A percentile compares a stretch with the other conserved stretches of the same genome.
Conservation (phyloP, 1,140 invertebrate genomes). For the Oncopeltus fasciatus region DNA sequence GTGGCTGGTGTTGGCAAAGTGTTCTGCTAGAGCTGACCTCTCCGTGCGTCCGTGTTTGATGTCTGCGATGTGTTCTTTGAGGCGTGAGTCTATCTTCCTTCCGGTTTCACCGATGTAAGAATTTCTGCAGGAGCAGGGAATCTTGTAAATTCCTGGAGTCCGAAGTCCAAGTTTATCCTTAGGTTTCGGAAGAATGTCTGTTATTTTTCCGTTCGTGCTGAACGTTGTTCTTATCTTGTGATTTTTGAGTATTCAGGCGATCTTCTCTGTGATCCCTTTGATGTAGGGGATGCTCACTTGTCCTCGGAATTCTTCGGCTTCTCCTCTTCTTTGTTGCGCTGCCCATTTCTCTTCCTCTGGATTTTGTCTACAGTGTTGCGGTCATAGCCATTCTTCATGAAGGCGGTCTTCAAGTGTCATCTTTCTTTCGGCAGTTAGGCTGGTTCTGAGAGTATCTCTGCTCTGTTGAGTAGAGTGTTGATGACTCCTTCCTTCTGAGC, state of each 20-base stretch:
- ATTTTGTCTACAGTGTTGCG: not conserved
- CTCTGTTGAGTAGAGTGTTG: not conserved
- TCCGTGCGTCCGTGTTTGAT: not conserved
- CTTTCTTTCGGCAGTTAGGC: not conserved
- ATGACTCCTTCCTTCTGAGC: not conserved
- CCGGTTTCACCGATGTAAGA: constrained; percentile 7
- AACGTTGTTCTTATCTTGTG: not conserved
- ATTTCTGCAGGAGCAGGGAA: not conserved
- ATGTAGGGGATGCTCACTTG: not conserved
- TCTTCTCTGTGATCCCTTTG: not conserved
- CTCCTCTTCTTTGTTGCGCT: not conserved
- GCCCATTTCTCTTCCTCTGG: not conserved
- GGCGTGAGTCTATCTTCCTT: not conserved
- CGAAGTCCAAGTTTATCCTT: not conserved
- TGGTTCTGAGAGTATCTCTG: not conserved
- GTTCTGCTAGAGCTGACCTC: not conserved
- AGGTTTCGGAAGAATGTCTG: not conserved
- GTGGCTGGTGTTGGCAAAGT: not conserved
- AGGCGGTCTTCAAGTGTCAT: not conserved
- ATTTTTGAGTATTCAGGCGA: not conserved
- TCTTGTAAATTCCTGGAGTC: not conserved
- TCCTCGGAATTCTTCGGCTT: not conserved
- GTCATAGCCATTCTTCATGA: not conserved
- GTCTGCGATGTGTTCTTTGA: not conserved
- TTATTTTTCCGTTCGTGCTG: not conserved